Base-by-base conservation (phyloP, 1,140 invertebrate species). In the Leptinotarsa lineolata region DNA sequence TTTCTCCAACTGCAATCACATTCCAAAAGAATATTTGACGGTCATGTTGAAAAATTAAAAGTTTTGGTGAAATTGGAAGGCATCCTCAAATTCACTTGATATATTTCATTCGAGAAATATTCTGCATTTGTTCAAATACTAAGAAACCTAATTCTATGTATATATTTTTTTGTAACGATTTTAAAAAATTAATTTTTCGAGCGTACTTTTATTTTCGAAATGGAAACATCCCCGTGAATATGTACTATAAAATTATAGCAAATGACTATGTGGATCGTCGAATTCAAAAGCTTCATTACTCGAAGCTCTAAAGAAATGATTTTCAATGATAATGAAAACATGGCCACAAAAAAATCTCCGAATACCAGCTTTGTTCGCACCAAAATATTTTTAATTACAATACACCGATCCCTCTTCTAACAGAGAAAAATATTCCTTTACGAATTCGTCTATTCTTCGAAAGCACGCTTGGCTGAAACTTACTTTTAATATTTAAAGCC, bases 401-500 rank as follows among this genome's bases (percentile, higher is more conserved):
- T 54, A 54, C 30, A 54, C 48, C 48, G 48, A 54, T 54, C 48
- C 48, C 48, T 54, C 48, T 16, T 54, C n/a, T 18, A 54, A 54
- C 48, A 5, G n/a, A 4, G n/a, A 54, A 54, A 54, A 68, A 68
- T 68, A 63, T 71, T 71, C 18, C 45, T 63, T 71, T 63, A 59
- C 69, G 44, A 71, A 71, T 20, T 39, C 24, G 22, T 20, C 69
- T 46, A 71, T 71, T 71, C 48, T 71, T 71, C 60, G 11, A 30
- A 2, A 61, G 13, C 59, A 71, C 44, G 69, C 58, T 71, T 63
- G 69, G 44, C 39, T 71, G 69, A 16, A 63, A 63, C 69, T 59
- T 61, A 30, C 15, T 71, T 71, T 71, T 63, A 63, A 71, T 71
- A 71, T 71, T 71, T 71, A 71, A 59, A 71, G 45, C 59, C 44